These are phyloP conservation scores for Chunga burmeisteri DNA, from an alignment of 2,113 vertebrate species.

Conservation along the genomic window DNA sequence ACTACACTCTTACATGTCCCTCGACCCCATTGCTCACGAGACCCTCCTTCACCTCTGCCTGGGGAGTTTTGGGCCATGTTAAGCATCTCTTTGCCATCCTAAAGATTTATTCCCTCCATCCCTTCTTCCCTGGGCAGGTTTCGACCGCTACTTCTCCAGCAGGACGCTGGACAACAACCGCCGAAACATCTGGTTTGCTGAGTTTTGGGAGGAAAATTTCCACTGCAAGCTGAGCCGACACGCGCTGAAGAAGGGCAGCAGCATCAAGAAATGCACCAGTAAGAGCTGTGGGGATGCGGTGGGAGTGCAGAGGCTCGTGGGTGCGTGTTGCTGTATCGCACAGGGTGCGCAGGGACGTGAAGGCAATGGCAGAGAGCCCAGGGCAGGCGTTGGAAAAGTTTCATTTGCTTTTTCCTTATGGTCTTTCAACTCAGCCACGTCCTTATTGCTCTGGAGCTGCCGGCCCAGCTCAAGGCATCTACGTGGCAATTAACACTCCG, in stretches of 20 bases:
- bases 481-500: rapidly evolving
- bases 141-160: conserved; percentile 95
- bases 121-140: conserved; percentile 75
- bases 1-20: rapidly evolving
- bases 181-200: conserved; percentile 95
- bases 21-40: rapidly evolving
- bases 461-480: neutral
- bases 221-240: conserved; percentile 95
- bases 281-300: conserved; percentile 48
- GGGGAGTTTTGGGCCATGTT: rapidly evolving
- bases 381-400: neutral
- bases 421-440: neutral
- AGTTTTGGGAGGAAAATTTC: conserved; percentile 98
- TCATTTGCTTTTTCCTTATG: neutral
- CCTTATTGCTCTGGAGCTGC: neutral
- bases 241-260: conserved; percentile 88
- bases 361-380: neutral
- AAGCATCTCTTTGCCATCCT: neutral
- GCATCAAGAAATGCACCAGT: conserved; percentile 97
- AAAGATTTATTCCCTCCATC: neutral
- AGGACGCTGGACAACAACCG: conserved; percentile 95
- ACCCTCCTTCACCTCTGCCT: neutral
- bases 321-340: rapidly evolving
- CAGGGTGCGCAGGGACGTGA: rapidly evolving
- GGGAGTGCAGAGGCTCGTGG: rapidly evolving